phyloP scores from a whole-genome alignment of 2,797 vertebrate genomes.

The Rachycentron canadum region DNA sequence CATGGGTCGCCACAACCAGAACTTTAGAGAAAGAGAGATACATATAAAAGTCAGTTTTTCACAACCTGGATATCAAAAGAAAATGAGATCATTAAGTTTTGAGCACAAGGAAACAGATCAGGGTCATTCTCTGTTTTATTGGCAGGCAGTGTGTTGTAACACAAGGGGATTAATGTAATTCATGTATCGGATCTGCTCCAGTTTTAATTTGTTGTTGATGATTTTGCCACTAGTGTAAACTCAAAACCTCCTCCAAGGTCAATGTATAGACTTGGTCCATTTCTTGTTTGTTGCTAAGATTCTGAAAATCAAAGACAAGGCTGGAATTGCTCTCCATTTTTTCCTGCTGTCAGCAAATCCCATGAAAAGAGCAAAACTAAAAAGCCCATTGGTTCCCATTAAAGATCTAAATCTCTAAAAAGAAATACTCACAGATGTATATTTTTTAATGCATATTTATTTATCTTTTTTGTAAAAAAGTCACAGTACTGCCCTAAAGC shows the following conservation, averaged over 20 bases:
- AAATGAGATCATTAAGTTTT: neutral
- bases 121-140: neutral
- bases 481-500: too few species aligned
- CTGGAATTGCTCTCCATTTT: neutral
- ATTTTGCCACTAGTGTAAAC: neutral
- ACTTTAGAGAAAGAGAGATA: too few species aligned
- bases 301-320: neutral
- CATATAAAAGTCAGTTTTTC: too few species aligned
- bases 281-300: neutral
- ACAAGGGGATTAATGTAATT: neutral
- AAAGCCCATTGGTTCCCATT: neutral
- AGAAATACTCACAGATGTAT: neutral
- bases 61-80: neutral
- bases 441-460: neutral
- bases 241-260: neutral
- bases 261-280: neutral
- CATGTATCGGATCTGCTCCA: neutral
- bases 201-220: neutral
- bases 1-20: too few species aligned
- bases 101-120: neutral
- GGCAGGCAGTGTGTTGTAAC: neutral
- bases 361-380: neutral
- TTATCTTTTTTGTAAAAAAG: too few species aligned
- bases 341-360: neutral
- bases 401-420: neutral